Percentiles rank a stretch among this genome's conserved stretches.
Evolutionary conservation across 1,140 invertebrate genomes (phyloP).

Genomic region (Drosophila kanapiae): DNA sequence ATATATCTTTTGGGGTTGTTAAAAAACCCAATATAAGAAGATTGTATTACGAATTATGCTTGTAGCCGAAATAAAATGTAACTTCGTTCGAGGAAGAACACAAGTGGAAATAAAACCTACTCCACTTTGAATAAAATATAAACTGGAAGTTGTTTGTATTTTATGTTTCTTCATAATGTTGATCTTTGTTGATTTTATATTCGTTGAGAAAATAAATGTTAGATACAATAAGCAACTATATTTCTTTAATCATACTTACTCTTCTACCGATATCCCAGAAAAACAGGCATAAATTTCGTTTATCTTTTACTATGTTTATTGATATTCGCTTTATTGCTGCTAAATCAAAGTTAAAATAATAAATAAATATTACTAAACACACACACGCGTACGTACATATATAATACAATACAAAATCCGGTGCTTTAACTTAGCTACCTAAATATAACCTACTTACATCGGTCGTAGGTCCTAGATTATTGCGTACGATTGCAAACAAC

Average conservation of each 20-base stretch:
- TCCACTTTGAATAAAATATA: too few relatives aligned
- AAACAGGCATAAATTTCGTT: background rate
- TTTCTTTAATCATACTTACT: background rate
- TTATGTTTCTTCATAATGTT: too few relatives aligned
- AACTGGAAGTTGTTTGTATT: too few relatives aligned
- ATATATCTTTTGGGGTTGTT: background rate
- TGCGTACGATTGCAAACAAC: constrained; percentile 65
- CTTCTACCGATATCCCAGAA: background rate
- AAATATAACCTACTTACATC: constrained; percentile 16
- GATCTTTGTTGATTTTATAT: too few relatives aligned
- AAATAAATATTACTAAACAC: constrained; percentile 74
- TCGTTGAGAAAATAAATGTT: too few relatives aligned
- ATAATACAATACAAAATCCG: constrained; percentile 52
- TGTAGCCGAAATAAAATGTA: background rate
- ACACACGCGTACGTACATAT: constrained; percentile 43
- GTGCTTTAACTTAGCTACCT: constrained; percentile 39
- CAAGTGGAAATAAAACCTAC: too few relatives aligned
- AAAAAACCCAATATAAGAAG: background rate
- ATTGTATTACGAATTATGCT: background rate
- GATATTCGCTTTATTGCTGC: constrained; percentile 74
- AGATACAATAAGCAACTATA: too few relatives aligned
- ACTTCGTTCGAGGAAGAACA: too few relatives aligned
- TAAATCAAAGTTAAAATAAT: constrained; percentile 75
- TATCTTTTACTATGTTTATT: constrained; percentile 67
- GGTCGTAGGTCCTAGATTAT: constrained; percentile 32